phyloP scores from a whole-genome alignment of 2,888 invertebrate species.

The Sceliomorpha sp. region DNA sequence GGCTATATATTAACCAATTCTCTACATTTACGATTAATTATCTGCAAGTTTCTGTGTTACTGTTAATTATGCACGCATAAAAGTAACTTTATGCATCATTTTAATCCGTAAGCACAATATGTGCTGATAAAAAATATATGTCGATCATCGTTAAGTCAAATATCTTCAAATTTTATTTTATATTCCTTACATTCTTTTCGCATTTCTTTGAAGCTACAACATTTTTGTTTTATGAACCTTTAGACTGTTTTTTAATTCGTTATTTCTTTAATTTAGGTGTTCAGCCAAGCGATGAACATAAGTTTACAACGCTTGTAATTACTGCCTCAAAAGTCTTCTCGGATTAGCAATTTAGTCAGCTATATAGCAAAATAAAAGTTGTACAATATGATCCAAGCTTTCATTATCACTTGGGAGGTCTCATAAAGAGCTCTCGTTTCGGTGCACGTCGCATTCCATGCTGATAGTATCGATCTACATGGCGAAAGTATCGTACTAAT shows the following conservation, averaged over 20 bases:
- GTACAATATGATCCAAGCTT: conserved; percentile 11
- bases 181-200: no score
- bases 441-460: conserved; percentile 10
- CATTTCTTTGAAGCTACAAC: no score
- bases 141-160: no score
- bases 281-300: not conserved
- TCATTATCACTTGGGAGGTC: conserved; percentile 22
- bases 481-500: conserved; percentile 13
- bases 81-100: no score
- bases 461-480: conserved; percentile 11
- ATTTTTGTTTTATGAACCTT: no score
- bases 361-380: conserved; percentile 12
- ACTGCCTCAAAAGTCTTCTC: not conserved
- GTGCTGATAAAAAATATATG: no score
- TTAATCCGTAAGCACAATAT: no score
- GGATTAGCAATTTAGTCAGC: not conserved
- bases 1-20: no score
- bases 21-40: no score
- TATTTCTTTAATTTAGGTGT: not conserved
- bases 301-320: not conserved
- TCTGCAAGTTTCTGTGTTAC: no score
- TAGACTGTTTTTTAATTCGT: conserved; percentile 1
- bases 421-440: not conserved
- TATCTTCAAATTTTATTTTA: no score
- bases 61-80: no score